phyloP scores from a whole-genome alignment of 2,797 vertebrate species.

The Sarcophilus harrisii region DNA sequence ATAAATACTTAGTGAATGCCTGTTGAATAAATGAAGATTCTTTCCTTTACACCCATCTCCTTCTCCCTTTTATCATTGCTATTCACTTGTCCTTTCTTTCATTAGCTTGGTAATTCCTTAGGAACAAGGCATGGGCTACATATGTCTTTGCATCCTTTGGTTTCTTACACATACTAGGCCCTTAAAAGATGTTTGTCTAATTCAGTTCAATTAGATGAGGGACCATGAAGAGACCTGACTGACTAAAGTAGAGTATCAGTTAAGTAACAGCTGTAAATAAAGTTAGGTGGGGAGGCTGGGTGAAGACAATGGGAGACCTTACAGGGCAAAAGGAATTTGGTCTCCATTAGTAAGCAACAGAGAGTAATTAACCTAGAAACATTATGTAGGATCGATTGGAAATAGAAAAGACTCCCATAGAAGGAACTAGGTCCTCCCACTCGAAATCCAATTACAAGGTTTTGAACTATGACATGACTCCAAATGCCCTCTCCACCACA shows the following conservation, averaged over 20 bases:
- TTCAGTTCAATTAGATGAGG: background rate
- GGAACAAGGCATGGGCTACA: background rate
- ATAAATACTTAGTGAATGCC: background rate
- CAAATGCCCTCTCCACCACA: background rate
- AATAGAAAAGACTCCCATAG: background rate
- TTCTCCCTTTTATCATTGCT: background rate
- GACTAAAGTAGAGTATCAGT: too few relatives aligned
- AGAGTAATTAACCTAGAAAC: background rate
- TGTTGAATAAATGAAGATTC: background rate
- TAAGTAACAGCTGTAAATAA: background rate
- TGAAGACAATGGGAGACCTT: background rate
- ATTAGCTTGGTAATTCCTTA: background rate
- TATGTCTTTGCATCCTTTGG: too few relatives aligned
- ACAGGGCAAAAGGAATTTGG: background rate
- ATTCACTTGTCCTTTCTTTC: background rate
- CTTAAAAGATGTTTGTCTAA: background rate
- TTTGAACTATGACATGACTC: background rate
- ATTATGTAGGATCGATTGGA: background rate
- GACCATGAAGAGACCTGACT: too few relatives aligned
- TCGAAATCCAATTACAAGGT: background rate
- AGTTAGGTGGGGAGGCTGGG: background rate
- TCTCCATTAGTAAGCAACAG: background rate
- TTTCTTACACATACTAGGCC: background rate
- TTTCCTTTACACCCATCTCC: background rate
- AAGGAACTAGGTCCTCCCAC: too few relatives aligned